Base-by-base conservation (phyloP, 2,797 vertebrate species). In the Myotis pilosus region DNA sequence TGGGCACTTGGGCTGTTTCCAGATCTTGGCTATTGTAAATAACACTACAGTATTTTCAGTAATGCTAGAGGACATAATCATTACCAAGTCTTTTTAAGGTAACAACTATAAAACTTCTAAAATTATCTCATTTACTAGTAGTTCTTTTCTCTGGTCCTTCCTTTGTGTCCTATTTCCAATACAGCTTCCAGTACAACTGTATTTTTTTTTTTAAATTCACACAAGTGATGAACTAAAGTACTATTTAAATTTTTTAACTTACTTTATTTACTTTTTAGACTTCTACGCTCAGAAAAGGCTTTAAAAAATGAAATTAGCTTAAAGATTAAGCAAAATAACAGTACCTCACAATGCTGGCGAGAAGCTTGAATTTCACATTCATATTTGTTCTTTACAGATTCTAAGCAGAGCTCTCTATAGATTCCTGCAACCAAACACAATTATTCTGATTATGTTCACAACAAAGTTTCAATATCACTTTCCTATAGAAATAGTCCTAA, bases 351-450 rank as follows among this genome's bases (percentile, higher is more conserved):
- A 97, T 99, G 99, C 92, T 99, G 99, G 94, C 99, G 99, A 72
- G 99, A 99, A 79, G 99, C 99, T 98, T 99, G 99, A 97, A 99
- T 99, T 98, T 99, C 99, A 98, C 99, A 99, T 97, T 99, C 99
- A 3, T 99, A 99, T 96, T 99, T 99, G 98, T 99, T 99, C 98
- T 99, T 99, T 97, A 99, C 99, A 5, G 99, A 99, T 95, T 99
- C 99, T 98, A 99, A 98, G 96, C 99, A 99, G 95, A 99, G 98
- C 96, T 99, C 99, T 97, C 99, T 99, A 96, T 99, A 99, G 97
- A 99, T 98, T 97, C 99, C 99, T 98, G 98, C 60, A 98, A 98
- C 95, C 68, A 98, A 96, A 98, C 86, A 98, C 96, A 98, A 93
- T 94, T 78, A 96, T 97, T 98, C 92, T 92, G 86, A 97, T 87